A percentile compares a stretch with the other conserved stretches of the same genome.
Evolutionary conservation across 2,113 vertebrate species (phyloP).

Genomic region (Ginglymostoma cirratum): DNA sequence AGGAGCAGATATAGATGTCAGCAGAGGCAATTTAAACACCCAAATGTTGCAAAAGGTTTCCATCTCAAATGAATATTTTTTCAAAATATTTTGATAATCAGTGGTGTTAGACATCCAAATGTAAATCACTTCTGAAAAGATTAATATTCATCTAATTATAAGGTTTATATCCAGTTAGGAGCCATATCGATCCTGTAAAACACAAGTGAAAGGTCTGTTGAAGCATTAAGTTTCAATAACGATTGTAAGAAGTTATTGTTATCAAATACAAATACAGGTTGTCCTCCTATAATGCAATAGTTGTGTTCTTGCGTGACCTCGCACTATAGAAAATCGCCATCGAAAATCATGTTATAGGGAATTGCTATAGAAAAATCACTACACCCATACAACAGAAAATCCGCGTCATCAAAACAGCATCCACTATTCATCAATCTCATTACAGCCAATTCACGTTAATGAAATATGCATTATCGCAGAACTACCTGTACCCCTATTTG

Average conservation of each 20-base stretch:
- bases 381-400: too few species aligned
- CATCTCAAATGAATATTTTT: conserved; percentile 23
- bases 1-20: background rate
- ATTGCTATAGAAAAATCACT: too few species aligned
- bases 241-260: background rate
- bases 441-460: too few species aligned
- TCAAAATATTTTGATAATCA: conserved; percentile 34
- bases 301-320: too few species aligned
- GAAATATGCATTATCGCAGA: too few species aligned
- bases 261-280: background rate
- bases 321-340: too few species aligned
- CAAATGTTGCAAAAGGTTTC: background rate
- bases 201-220: background rate
- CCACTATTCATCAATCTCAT: too few species aligned
- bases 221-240: background rate
- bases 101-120: conserved; percentile 3
- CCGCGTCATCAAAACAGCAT: too few species aligned
- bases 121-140: conserved; percentile 20
- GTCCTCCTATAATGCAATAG: too few species aligned
- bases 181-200: conserved; percentile 36
- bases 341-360: too few species aligned
- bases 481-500: too few species aligned
- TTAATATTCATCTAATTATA: conserved; percentile 9
- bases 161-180: conserved; percentile 8
- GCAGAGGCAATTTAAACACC: conserved; percentile 18